Evolutionary conservation across 2,888 invertebrate species (phyloP), one percentile per base, ranked within the genome.

Genomic region (Torymus tubicola): DNA sequence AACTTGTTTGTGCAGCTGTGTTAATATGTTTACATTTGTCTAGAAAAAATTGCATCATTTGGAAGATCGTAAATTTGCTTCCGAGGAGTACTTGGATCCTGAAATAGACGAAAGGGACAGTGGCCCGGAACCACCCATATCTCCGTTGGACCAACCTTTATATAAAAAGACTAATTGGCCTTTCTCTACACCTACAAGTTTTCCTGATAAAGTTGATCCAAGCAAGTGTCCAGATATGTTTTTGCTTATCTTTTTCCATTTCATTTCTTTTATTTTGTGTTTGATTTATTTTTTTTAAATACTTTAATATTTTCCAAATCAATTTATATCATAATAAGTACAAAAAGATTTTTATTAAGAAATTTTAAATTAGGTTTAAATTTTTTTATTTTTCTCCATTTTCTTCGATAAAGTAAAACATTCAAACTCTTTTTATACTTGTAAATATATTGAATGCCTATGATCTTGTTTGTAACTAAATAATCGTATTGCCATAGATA

Each of bases 101-200:
- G 88, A 89, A 24, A 84, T 81, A 4, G 86, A 87, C 11, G 87
- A 89, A n/a, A 86, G 84, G 68, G 85, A 85, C 13, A 86, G 76
- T 79, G 86, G 81, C 14, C 81, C 81, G n/a, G 81, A 85, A 24
- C 14, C 75, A 60, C 70, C 75, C 4, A 75, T 79, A 42, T 82
- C 68, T 1, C 71, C 82, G 2, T 81, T 82, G 50, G 79, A 85
- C 70, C 80, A 83, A 65, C 72, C 84, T 60, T 81, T 84, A 12
- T 68, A 24, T 53, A 68, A 74, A 21, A 82, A 85, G 50, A 50
- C 61, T 11, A 79, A 80, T 78, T 42, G 69, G 14, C 70, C 78
- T n/a, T 24, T 71, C 57, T 31, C 83, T 16, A 74, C 18, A 61
- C 67, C 83, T 16, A 80, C 52, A 60, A 79, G 69, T 8, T 5